These are phyloP conservation scores for Microplitis manilae DNA, from an alignment of 2,888 invertebrate species.

Conservation along the genomic window DNA sequence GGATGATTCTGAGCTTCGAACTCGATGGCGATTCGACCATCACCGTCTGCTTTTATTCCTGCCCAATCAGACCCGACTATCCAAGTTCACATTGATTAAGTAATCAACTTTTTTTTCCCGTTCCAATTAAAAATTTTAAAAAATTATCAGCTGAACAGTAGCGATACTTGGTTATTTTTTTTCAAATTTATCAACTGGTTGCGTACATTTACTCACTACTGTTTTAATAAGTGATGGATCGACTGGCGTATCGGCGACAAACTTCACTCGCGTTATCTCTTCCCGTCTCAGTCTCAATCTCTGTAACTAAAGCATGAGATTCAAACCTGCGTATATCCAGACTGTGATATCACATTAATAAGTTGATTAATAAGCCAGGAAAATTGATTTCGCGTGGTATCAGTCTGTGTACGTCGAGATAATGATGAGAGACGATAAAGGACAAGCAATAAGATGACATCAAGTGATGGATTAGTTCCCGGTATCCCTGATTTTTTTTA, in stretches of 20 bases:
- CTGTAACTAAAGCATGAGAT: too few species aligned
- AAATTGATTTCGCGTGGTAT: constrained; percentile 30
- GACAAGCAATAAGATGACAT: constrained; percentile 30
- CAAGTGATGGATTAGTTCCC: constrained; percentile 30
- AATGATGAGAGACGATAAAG: constrained; percentile 28
- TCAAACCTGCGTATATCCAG: too few species aligned
- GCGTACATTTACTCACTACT: constrained; percentile 49
- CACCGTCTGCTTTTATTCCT: constrained; percentile 12
- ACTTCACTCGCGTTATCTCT: constrained; percentile 33
- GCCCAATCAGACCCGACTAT: background rate
- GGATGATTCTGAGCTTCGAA: constrained; percentile 55
- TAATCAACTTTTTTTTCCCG: background rate
- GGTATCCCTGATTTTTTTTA: background rate
- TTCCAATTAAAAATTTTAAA: too few species aligned
- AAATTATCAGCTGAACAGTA: constrained; percentile 9
- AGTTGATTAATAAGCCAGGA: constrained; percentile 33
- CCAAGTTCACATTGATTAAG: background rate
- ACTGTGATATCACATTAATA: constrained; percentile 31
- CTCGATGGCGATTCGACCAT: constrained; percentile 24
- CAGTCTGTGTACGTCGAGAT: background rate
- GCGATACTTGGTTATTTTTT: constrained; percentile 13
- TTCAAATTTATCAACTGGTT: constrained; percentile 38
- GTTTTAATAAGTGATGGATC: constrained; percentile 55
- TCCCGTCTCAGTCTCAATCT: background rate
- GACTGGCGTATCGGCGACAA: constrained; percentile 40